phyloP scores from a whole-genome alignment of 2,113 vertebrate genomes.

The Hemiscyllium ocellatum region DNA sequence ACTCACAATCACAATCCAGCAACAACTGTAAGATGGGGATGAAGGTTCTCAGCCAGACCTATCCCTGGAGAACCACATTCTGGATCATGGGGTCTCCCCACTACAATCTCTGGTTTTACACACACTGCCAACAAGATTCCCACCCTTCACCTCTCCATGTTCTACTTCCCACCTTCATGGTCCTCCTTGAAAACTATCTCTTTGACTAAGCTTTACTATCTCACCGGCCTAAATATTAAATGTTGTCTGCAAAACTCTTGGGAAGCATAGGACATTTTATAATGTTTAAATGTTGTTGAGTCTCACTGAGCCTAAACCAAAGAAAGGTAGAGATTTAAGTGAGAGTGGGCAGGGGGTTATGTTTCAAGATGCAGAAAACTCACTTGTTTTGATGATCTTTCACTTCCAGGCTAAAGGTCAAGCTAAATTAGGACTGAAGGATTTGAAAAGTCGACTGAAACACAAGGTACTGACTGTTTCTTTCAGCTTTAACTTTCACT shows the following conservation, averaged over 20 bases:
- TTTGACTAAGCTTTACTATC: background rate
- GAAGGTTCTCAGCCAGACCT: too few species aligned
- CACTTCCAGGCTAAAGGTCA: slow-evolving; percentile 54
- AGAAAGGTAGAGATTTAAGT: background rate
- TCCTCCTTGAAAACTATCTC: background rate
- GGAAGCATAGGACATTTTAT: background rate
- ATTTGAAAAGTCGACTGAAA: slow-evolving; percentile 56
- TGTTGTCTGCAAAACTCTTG: background rate
- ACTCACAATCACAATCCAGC: too few species aligned
- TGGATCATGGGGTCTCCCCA: too few species aligned
- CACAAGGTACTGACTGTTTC: slow-evolving; percentile 59
- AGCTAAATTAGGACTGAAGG: slow-evolving; percentile 63
- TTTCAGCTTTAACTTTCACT: background rate
- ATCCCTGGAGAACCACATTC: too few species aligned
- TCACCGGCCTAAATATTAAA: too few species aligned
- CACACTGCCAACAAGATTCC: background rate
- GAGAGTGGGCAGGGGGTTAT: background rate
- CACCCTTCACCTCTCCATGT: background rate
- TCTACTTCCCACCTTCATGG: background rate
- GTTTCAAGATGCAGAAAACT: background rate
- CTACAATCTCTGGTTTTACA: background rate
- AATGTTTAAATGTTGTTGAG: background rate
- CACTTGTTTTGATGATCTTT: background rate
- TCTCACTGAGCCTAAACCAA: background rate
- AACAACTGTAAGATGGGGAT: too few species aligned